Evolutionary conservation across 92 coral and sea anemone genomes (phyloP), one percentile per base, ranked within the genome.

Genomic region (Plumapathes pennacea): DNA sequence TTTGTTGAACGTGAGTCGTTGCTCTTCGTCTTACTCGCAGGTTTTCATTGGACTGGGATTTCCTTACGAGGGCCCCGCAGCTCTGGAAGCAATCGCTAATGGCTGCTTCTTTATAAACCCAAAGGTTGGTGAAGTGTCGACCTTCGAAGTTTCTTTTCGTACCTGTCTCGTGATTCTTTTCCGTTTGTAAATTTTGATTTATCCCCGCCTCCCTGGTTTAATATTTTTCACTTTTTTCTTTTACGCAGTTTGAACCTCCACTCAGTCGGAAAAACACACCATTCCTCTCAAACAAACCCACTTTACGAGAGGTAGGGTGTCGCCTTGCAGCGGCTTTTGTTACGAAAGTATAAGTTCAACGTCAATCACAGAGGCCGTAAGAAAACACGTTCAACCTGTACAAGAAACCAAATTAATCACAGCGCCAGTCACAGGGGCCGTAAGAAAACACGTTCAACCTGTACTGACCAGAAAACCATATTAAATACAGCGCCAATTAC

Each of bases 41-140:
- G 78, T 94, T 3, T 94, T 94, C 33, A 88, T 94, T 19, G 99
- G 99, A 13, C 83, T 94, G 18, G 99, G 99, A 8, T 94, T 94
- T 62, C 99, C 99, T 3, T 94, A 94, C 36, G 99, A 94, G 43
- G 99, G 99, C 1, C 99, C 99, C 0, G 99, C 99, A 4, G 89
- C 99, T 7, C 72, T 94, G 31, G 99, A 94, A 68, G 99, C 99
- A 8, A 88, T 94, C 25, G 92, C 99, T 5, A 79, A 81, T 67
- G 99, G 99, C 26, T 94, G 99, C 47, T 84, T 84, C 46, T 94
- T 76, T 38, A 67, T 94, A 22, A 94, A 94, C 51, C 94, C 99
- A n/a, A 88, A 94, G 81, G 99, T 88, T 48, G 42, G 60, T 20
- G 8, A 8, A 34, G n/a, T n/a, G 8, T 34, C n/a, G 9, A 34